Conservation (phyloP, 2,888 invertebrate genomes). For the Sinelater perroti region DNA sequence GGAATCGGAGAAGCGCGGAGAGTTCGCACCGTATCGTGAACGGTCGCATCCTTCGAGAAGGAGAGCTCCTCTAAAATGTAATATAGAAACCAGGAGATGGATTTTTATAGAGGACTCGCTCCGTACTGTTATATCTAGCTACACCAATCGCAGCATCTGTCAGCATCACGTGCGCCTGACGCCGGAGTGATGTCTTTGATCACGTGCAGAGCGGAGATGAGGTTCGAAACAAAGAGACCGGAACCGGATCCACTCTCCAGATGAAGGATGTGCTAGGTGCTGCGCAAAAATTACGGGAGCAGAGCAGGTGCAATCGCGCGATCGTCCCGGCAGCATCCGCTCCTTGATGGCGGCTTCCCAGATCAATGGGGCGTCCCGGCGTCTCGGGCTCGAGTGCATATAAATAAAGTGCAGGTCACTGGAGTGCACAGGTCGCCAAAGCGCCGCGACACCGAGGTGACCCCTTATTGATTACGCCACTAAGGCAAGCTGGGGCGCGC, state of each 20-base stretch:
- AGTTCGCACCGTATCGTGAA: too few species aligned
- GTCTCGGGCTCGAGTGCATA: conserved; percentile 8
- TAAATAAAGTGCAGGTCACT: conserved; percentile 16
- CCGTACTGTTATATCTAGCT: conserved; percentile 28
- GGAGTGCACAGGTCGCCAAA: conserved; percentile 12
- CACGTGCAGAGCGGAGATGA: conserved; percentile 47
- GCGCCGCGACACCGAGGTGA: conserved; percentile 11
- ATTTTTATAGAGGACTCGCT: conserved; percentile 15
- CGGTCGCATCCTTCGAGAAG: too few species aligned
- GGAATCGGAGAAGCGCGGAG: too few species aligned
- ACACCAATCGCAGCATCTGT: conserved; percentile 40
- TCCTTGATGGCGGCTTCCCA: conserved; percentile 27
- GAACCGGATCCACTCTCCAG: conserved; percentile 43
- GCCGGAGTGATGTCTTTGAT: conserved; percentile 47
- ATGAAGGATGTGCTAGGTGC: conserved; percentile 40
- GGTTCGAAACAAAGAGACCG: conserved; percentile 43
- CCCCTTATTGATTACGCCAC: conserved; percentile 24
- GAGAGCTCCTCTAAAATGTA: conserved; percentile 4
- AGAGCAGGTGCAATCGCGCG: conserved; percentile 26
- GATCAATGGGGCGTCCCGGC: conserved; percentile 21
- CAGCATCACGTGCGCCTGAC: conserved; percentile 46
- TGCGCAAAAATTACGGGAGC: conserved; percentile 38
- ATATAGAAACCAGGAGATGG: conserved; percentile 2
- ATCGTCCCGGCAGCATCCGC: conserved; percentile 15
- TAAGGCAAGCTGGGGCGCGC: conserved; percentile 30